phyloP scores from a whole-genome alignment of 2,113 vertebrate species.

The Clarias magur region DNA sequence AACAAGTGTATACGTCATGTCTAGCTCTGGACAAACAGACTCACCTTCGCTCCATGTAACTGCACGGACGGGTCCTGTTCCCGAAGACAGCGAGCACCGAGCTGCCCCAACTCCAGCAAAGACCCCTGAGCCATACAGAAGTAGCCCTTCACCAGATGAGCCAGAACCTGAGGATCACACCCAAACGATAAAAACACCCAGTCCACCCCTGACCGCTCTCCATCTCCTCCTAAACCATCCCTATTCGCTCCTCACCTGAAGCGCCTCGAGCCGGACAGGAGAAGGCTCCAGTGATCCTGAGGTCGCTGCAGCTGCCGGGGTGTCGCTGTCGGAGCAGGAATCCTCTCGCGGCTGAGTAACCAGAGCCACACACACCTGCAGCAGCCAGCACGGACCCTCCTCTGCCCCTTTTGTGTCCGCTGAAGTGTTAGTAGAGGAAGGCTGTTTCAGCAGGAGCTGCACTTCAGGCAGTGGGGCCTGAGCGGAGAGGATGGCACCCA shows the following conservation, averaged over 20 bases:
- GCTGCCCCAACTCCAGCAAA: conserved; percentile 84
- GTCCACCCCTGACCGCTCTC: not conserved
- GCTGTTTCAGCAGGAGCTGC: conserved; percentile 86
- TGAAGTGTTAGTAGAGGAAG: conserved; percentile 47
- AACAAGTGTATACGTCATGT: not conserved
- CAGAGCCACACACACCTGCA: conserved; percentile 81
- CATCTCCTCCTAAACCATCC: not conserved
- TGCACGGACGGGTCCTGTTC: conserved; percentile 88
- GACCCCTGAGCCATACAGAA: conserved; percentile 80
- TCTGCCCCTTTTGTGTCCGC: conserved; percentile 27
- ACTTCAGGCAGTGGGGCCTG: conserved; percentile 91
- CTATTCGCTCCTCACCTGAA: conserved; percentile 79
- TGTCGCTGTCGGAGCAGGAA: conserved; percentile 78
- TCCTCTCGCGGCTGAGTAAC: conserved; percentile 82
- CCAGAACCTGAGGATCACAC: conserved; percentile 78
- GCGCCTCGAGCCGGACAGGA: conserved; percentile 87
- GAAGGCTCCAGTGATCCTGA: conserved; percentile 76
- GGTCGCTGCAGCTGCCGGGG: not conserved
- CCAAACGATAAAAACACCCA: not conserved
- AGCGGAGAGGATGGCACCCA: conserved; percentile 85
- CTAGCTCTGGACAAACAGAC: not conserved
- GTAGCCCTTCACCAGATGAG: conserved; percentile 90
- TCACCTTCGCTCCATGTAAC: conserved; percentile 92
- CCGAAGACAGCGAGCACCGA: conserved; percentile 85
- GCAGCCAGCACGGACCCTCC: conserved; percentile 80